Percentiles rank a stretch among this genome's conserved stretches.
Evolutionary conservation across 1,140 invertebrate species (phyloP).

Genomic region (Formica selysi): DNA sequence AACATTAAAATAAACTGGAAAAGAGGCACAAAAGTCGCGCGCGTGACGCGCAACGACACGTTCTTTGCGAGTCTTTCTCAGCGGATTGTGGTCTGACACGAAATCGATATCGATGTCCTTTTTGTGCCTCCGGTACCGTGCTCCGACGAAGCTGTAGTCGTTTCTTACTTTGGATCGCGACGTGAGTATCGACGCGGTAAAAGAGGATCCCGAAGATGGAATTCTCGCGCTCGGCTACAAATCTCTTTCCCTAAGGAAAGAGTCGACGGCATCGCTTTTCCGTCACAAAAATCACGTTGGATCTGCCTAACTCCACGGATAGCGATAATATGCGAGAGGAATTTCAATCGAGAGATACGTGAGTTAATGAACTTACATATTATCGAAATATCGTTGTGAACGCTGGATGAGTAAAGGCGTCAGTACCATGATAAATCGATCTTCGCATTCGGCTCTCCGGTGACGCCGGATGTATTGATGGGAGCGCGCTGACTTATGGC

Average conservation of each 20-base stretch:
- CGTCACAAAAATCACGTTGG: conserved; percentile 26
- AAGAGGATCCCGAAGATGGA: conserved; percentile 53
- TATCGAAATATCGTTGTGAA: not conserved
- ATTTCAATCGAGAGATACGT: not conserved
- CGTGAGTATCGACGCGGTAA: conserved; percentile 62
- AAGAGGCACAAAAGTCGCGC: not conserved
- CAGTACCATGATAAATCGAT: conserved; percentile 42
- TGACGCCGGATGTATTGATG: conserved; percentile 48
- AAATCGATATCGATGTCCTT: conserved; percentile 54
- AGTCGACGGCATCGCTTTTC: conserved; percentile 57
- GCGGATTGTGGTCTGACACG: conserved; percentile 9
- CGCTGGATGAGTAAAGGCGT: not conserved
- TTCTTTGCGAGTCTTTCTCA: conserved; percentile 20
- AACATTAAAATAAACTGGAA: conserved; percentile 26
- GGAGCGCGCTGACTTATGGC: conserved; percentile 66
- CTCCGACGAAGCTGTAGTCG: conserved; percentile 35
- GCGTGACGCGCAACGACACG: conserved; percentile 12
- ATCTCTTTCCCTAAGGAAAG: conserved; percentile 52
- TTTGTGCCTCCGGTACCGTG: not conserved
- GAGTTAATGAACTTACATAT: not conserved
- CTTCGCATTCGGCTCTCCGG: conserved; percentile 1
- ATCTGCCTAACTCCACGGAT: conserved; percentile 2
- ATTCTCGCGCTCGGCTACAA: conserved; percentile 49
- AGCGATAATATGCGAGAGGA: conserved; percentile 3
- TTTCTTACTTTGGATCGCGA: conserved; percentile 22